phyloP scores from a whole-genome alignment of 2,888 invertebrate species.

The Cremastobaeus sp. region DNA sequence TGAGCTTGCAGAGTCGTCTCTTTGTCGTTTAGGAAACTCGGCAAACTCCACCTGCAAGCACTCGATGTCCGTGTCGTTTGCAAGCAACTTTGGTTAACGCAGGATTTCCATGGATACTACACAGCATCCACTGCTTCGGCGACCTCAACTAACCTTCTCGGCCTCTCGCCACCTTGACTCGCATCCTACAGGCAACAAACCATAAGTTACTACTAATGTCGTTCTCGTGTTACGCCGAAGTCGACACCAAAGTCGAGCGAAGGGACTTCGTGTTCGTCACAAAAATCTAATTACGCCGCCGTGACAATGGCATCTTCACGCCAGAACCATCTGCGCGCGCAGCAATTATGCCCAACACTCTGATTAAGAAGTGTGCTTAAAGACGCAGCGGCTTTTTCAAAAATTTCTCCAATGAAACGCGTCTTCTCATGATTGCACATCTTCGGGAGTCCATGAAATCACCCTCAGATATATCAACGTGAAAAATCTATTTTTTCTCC shows the following conservation, averaged over 20 bases:
- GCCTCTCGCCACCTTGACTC: conserved; percentile 59
- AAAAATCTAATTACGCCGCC: conserved; percentile 60
- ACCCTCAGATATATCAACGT: conserved; percentile 63
- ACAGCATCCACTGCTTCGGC: conserved; percentile 62
- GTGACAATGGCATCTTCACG: conserved; percentile 47
- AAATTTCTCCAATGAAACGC: conserved; percentile 29
- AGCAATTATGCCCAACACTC: conserved; percentile 12
- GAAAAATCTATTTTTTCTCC: conserved; percentile 69
- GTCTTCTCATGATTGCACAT: conserved; percentile 49
- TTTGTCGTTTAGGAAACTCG: conserved; percentile 43
- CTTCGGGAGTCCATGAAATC: conserved; percentile 59
- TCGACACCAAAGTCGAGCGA: conserved; percentile 59
- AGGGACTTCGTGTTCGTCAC: conserved; percentile 59
- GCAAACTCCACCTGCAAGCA: conserved; percentile 69
- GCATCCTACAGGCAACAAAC: conserved; percentile 71
- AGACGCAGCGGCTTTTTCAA: conserved; percentile 11
- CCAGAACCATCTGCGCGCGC: conserved; percentile 41
- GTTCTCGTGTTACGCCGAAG: conserved; percentile 74
- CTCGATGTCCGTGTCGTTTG: conserved; percentile 72
- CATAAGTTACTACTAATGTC: conserved; percentile 78
- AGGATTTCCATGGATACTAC: conserved; percentile 65
- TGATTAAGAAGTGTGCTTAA: no score
- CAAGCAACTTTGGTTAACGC: conserved; percentile 72
- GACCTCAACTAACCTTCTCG: conserved; percentile 54
- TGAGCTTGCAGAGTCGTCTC: not conserved